Percentiles rank a stretch among this genome's conserved stretches.
Evolutionary conservation across 1,140 invertebrate species (phyloP).

Genomic region (Lepidurus couesii): DNA sequence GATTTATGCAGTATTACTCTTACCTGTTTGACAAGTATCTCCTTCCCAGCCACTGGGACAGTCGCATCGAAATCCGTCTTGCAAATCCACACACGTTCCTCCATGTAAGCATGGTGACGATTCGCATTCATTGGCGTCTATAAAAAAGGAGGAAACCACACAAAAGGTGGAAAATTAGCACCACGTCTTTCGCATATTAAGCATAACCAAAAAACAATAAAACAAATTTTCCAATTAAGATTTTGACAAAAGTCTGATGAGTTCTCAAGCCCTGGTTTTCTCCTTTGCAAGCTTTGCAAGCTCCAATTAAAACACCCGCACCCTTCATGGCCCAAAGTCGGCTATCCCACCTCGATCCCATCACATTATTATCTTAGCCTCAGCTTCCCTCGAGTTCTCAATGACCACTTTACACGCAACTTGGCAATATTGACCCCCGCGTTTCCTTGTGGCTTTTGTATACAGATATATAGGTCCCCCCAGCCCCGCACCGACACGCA

Average conservation of each 20-base stretch:
- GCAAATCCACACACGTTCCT: constrained; percentile 71
- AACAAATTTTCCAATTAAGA: not conserved
- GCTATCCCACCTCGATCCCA: not conserved
- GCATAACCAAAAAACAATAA: not conserved
- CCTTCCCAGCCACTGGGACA: constrained; percentile 78
- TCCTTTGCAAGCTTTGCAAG: not conserved
- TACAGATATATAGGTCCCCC: not conserved
- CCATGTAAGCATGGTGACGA: constrained; percentile 79
- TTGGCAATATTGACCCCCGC: not conserved
- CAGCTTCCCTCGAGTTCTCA: not conserved
- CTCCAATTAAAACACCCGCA: not conserved
- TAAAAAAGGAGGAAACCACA: constrained; percentile 13
- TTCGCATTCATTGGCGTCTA: constrained; percentile 66
- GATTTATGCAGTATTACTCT: constrained; percentile 37
- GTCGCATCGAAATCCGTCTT: constrained; percentile 67
- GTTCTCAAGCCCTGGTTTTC: not conserved
- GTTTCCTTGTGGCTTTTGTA: not conserved
- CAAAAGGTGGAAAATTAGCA: constrained; percentile 23
- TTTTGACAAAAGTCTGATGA: no score
- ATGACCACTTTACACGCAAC: not conserved
- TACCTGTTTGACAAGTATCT: constrained; percentile 65
- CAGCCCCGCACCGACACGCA: not conserved
- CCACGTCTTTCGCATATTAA: not conserved
- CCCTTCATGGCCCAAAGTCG: not conserved
- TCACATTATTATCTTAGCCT: not conserved